Evolutionary conservation across 2,113 vertebrate species (phyloP), one percentile per base, ranked within the genome.

Genomic region (Chitala chitala): DNA sequence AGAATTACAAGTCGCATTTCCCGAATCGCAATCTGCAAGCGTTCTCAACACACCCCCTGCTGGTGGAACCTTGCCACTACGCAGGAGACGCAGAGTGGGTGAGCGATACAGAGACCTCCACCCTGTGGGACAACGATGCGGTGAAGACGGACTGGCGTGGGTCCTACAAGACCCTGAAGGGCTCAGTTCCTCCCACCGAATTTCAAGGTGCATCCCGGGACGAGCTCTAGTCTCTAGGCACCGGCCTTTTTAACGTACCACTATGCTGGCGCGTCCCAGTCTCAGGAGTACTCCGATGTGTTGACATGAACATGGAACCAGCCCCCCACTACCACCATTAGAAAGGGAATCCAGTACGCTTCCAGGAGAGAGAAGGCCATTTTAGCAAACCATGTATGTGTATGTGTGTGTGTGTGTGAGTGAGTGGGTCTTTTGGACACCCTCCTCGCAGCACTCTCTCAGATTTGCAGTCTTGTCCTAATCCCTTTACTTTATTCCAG

Each of bases 91-190:
- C 87, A 0, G 84, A 89, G 75, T 98, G 96, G 95, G 88, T 95
- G 82, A 98, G 97, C 0, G 97, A 99, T 90, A 99, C 97, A 0
- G 97, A 99, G 85, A 97, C 94, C 0, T 99, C 97, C 26, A 98
- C 96, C 0, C 89, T 94, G 79, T 98, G 97, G 97, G 94, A 98
- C 0, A 89, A 98, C 0, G 96, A 99, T 82, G 56, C 87, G 0
- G 91, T 90, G 9, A 89, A 87, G 73, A 91, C 94, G 0, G 93
- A 92, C 76, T 98, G 95, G 96, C 92, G 88, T 1, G 94, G 96
- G 44, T 97, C 96, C 0, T 92, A 92, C 61, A 99, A 99, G 86
- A 94, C 88, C 5, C 86, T 94, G 50, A 95, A 96, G 20, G 93
- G 87, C 10, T 74, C 87, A 0, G 71, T 77, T 2, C 79, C 84